These are phyloP conservation scores for Scartelaos histophorus DNA, from an alignment of 2,113 vertebrate species.

Conservation along the genomic window DNA sequence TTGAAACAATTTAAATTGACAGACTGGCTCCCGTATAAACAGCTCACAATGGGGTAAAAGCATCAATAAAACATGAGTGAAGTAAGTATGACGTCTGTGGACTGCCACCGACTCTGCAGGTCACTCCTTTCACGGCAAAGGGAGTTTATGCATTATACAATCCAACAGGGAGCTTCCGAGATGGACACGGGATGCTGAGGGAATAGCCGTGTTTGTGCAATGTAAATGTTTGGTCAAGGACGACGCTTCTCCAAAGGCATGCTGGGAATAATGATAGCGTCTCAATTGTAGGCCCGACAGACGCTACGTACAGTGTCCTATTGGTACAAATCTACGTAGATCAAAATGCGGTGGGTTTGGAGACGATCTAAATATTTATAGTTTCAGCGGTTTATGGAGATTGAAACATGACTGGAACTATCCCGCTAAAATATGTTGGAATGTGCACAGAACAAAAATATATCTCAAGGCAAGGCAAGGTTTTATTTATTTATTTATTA, in stretches of 20 bases:
- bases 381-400: slow-evolving; percentile 14
- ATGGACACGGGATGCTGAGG: slow-evolving; percentile 30
- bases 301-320: neutral
- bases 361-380: neutral
- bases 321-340: neutral
- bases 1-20: neutral
- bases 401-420: neutral
- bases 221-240: slow-evolving; percentile 33
- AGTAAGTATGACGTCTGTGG: neutral
- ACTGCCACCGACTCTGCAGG: neutral
- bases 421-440: neutral
- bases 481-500: no score
- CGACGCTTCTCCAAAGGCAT: slow-evolving; percentile 20
- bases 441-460: neutral
- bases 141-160: neutral
- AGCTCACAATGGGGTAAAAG: neutral
- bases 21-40: neutral
- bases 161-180: slow-evolving; percentile 1
- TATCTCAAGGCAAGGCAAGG: no score
- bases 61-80: slow-evolving; percentile 6
- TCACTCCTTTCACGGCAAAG: slow-evolving; percentile 6
- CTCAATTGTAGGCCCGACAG: slow-evolving; percentile 9
- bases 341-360: neutral
- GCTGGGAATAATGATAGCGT: slow-evolving; percentile 37
- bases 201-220: slow-evolving; percentile 19